These are phyloP conservation scores for Sylvietta virens DNA, from an alignment of 2,113 vertebrate species.

Conservation along the genomic window DNA sequence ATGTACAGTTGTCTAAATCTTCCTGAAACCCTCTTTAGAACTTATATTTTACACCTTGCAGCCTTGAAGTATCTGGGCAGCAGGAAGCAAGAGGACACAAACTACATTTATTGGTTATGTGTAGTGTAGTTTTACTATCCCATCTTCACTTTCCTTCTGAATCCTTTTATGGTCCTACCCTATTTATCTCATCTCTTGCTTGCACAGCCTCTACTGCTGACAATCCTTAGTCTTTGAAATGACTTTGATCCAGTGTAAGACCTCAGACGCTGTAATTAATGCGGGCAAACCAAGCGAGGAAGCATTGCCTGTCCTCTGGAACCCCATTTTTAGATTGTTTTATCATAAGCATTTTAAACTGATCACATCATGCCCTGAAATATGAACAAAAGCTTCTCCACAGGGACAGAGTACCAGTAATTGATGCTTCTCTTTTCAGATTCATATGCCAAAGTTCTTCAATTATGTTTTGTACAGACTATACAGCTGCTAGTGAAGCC, in stretches of 20 bases:
- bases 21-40: background rate
- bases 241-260: background rate
- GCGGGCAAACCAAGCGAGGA: background rate
- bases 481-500: background rate
- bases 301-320: background rate
- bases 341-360: background rate
- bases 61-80: background rate
- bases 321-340: background rate
- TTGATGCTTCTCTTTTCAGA: background rate
- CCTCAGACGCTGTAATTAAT: background rate
- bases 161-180: background rate
- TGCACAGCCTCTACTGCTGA: background rate
- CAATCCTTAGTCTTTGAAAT: background rate
- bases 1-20: background rate
- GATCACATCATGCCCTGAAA: background rate
- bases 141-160: background rate
- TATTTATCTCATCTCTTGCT: background rate
- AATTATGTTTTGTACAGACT: background rate
- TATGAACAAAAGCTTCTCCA: background rate
- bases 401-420: background rate
- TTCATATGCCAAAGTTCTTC: background rate
- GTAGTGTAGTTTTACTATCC: background rate
- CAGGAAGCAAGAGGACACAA: background rate
- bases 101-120: background rate
- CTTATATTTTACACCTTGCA: background rate